Evolutionary conservation across 2,113 vertebrate genomes (phyloP).

Genomic region (Choloepus hoffmanni): DNA sequence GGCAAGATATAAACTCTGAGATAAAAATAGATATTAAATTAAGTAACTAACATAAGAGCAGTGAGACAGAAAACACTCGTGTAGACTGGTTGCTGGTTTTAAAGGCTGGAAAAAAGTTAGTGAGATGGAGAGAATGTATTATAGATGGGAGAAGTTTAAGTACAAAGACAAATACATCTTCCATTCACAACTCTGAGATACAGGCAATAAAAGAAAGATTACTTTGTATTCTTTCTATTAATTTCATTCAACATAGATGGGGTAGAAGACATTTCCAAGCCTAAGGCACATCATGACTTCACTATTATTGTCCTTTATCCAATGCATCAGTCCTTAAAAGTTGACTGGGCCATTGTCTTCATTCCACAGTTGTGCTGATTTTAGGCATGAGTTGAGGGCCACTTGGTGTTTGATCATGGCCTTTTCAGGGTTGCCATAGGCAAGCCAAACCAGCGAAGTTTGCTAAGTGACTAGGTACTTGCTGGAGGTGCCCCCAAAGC

Average conservation of each 20-base stretch:
- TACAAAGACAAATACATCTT: neutral
- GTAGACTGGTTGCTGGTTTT: no score
- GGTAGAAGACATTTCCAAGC: neutral
- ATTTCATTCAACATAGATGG: neutral
- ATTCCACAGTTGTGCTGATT: neutral
- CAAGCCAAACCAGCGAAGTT: no score
- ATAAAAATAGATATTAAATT: neutral
- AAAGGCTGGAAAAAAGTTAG: neutral
- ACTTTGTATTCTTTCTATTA: neutral
- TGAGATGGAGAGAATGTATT: no score
- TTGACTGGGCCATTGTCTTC: no score
- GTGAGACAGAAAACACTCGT: no score
- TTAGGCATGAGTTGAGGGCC: neutral
- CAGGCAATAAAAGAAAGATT: neutral
- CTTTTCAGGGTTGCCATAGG: neutral
- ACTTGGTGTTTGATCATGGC: neutral
- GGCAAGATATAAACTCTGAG: neutral
- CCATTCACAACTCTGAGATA: neutral
- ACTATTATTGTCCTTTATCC: accelerated
- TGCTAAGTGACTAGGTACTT: neutral
- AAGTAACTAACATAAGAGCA: neutral
- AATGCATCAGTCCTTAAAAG: accelerated
- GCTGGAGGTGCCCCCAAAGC: neutral
- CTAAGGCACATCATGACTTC: neutral
- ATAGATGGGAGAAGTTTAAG: neutral